Base-by-base conservation (phyloP, 2,113 vertebrate genomes). In the Typhlomys cinereus region DNA sequence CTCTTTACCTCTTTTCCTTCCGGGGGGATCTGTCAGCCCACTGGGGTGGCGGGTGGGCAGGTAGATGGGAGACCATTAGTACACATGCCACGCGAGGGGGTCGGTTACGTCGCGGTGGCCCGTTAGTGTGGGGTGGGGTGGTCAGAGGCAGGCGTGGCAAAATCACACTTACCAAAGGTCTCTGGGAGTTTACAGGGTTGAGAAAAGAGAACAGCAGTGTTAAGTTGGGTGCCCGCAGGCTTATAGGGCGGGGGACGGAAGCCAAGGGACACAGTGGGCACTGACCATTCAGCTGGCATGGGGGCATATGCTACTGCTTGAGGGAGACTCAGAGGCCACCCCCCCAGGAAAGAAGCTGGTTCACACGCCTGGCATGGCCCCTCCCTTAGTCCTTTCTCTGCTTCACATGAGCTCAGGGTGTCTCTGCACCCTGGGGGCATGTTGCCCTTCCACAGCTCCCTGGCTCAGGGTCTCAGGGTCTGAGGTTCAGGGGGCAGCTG, bases 101-200 rank as follows among this genome's bases (percentile, higher is more conserved):
- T 71, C 95, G 1, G 92, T 96, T 90, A 95, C 95, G 91, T 95
- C 97, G 96, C 92, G 85, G 96, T 94, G 96, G 93, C 93, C n/a
- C 52, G 86, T 97, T 97, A 97, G 96, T 96, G n/a, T 39, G 46
- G 34, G 64, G 79, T 31, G 4, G 54, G 73, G 74, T 61, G 13
- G 88, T 96, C 96, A 97, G 96, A 94, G 5, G 74, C 50, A 7
- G 82, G 54, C 71, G 52, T 48, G 96, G 96, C 87, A 96, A 95
- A 90, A 94, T 97, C 95, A 97, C 98, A 99, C 99, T 99, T 99
- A 99, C 99, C 99, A 99, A 99, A 99, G 97, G 98, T 98, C 98
- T 99, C 99, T 99, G 99, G 98, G 97, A 98, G 98, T 98, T 98
- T 98, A 98, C 93, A 90, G 97, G 97, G 94, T 92, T 93, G 96